Base-by-base conservation (phyloP, 1,140 invertebrate species). In the Aethina tumida region DNA sequence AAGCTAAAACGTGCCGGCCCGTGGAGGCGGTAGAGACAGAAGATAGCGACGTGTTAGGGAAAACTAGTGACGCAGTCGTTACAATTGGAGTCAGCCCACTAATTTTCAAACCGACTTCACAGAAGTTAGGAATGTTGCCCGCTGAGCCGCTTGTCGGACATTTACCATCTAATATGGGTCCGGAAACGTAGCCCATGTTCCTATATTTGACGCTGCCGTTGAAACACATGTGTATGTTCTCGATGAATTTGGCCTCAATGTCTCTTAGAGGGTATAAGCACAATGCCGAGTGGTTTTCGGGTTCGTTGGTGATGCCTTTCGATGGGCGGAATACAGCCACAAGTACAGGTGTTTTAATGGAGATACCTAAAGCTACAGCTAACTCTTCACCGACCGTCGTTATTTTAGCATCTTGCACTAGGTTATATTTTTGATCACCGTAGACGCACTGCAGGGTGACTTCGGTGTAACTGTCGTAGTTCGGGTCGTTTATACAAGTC, bases 181-280 rank as follows among this genome's bases (percentile, higher is more conserved):
- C 91, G 38, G 89, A 93, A 52, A 95, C 84, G 59, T 94, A 93
- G 12, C 84, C 86, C 77, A 95, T 87, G 55, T 92, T 92, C 27
- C 91, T 70, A 56, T 89, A 85, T 47, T 85, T 86, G 36, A 82
- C 82, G 49, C 84, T 92, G 14, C 89, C 90, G 64, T 95, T 91
- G 60, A 97, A 96, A 65, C 93, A 98, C 79, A 91, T 86, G 59
- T 94, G 87, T 51, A 96, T 94, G 64, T 96, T 97, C 63, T 93
- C 84, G 52, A 89, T 90, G 62, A 98, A 97, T 54, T 87, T 86
- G 33, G 79, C 78, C 56, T 95, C 87, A 47, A 98, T 89, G 24
- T 92, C 81, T 45, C 81, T 74, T 35, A 97, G 64, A 42, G 82
- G 84, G 63, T 82, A 90, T 14, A 87, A 68, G 63, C 87, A 92